Conservation (phyloP, 2,797 vertebrate genomes). For the Rhodeus uyekii region DNA sequence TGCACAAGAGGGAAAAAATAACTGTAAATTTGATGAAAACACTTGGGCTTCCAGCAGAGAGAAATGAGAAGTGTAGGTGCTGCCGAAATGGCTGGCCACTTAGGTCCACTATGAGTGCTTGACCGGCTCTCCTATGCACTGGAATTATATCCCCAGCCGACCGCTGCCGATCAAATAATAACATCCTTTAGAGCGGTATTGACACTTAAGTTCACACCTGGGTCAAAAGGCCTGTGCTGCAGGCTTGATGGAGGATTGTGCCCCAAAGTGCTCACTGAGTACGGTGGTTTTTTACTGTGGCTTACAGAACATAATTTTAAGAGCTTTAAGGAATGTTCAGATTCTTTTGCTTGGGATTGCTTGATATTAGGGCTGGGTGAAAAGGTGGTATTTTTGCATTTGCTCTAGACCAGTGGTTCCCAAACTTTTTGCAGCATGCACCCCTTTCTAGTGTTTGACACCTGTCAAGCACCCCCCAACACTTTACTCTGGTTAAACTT, state of each 20-base stretch:
- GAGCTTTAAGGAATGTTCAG: background rate
- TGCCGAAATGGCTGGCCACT: slow-evolving; percentile 26
- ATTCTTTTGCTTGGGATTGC: background rate
- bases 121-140: slow-evolving; percentile 10
- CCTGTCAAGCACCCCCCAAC: too few relatives aligned
- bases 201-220: slow-evolving; percentile 39
- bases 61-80: slow-evolving; percentile 15
- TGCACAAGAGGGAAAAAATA: slow-evolving; percentile 38
- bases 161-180: slow-evolving; percentile 33
- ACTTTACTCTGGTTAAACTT: too few relatives aligned
- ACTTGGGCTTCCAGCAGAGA: slow-evolving; percentile 43
- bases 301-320: background rate
- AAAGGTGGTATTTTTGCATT: too few relatives aligned
- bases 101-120: slow-evolving; percentile 26
- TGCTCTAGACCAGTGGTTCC: too few relatives aligned
- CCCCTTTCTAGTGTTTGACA: too few relatives aligned
- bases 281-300: background rate
- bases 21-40: slow-evolving; percentile 46
- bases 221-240: slow-evolving; percentile 24
- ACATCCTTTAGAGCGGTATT: slow-evolving; percentile 29
- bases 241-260: slow-evolving; percentile 3
- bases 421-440: too few relatives aligned
- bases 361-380: background rate
- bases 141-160: slow-evolving; percentile 19
- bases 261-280: slow-evolving; percentile 2